Conservation (phyloP, 2,888 invertebrate genomes). For the Caenorhabditis becei region DNA sequence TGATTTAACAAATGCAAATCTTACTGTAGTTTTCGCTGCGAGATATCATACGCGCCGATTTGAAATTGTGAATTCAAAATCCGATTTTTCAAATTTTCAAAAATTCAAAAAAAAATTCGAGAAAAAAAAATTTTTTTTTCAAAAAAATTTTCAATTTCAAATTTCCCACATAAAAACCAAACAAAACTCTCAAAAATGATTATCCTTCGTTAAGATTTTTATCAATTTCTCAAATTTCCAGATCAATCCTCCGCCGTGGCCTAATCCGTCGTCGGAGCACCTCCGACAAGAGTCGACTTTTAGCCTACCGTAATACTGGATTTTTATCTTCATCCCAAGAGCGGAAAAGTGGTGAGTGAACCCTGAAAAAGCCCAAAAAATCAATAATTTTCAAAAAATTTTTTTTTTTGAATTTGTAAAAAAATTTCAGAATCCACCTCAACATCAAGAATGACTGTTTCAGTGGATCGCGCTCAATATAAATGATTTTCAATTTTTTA, state of each 20-base stretch:
- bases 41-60: too few relatives aligned
- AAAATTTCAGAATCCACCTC: conserved; percentile 23
- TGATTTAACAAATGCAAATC: too few relatives aligned
- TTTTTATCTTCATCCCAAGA: conserved; percentile 55
- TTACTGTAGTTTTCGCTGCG: too few relatives aligned
- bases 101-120: too few relatives aligned
- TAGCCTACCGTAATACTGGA: conserved; percentile 55
- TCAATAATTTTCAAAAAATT: background rate
- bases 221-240: background rate
- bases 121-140: too few relatives aligned
- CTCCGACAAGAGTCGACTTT: conserved; percentile 48
- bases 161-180: too few relatives aligned
- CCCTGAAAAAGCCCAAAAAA: background rate
- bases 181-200: too few relatives aligned
- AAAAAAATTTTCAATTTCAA: too few relatives aligned
- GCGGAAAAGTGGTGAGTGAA: conserved; percentile 13
- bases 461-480: conserved; percentile 45
- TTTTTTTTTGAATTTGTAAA: background rate
- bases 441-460: conserved; percentile 45
- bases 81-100: too few relatives aligned
- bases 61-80: too few relatives aligned
- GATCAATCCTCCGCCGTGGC: conserved; percentile 29
- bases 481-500: too few relatives aligned
- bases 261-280: conserved; percentile 53
- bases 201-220: too few relatives aligned